phyloP scores from a whole-genome alignment of 2,797 vertebrate genomes.

The Siniperca obscura region DNA sequence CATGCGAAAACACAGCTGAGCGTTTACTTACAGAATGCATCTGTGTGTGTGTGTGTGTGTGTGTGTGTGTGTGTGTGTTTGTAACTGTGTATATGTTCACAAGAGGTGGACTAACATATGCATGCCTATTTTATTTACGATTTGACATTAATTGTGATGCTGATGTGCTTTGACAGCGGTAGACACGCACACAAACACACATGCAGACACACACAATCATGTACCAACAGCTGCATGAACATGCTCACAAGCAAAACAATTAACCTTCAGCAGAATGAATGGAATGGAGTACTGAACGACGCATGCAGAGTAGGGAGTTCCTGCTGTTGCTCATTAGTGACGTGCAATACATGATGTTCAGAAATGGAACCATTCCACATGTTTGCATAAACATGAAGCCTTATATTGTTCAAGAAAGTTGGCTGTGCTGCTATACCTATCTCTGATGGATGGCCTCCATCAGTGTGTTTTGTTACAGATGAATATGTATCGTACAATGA shows the following conservation, averaged over 20 bases:
- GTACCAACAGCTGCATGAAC: conserved; percentile 63
- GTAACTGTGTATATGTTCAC: conserved; percentile 28
- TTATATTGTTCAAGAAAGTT: conserved; percentile 36
- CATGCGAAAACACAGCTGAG: conserved; percentile 38
- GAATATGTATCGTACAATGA: conserved; percentile 5
- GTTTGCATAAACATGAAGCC: conserved; percentile 55
- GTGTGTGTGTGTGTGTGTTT: conserved; percentile 15
- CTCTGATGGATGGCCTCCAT: conserved; percentile 49
- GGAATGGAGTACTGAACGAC: conserved; percentile 27
- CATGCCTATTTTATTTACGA: conserved; percentile 53
- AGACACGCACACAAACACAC: conserved; percentile 7
- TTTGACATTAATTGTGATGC: conserved; percentile 66
- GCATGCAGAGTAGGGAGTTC: conserved; percentile 41
- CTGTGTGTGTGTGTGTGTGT: conserved; percentile 20
- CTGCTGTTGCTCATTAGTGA: conserved; percentile 67
- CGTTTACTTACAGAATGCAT: conserved; percentile 15
- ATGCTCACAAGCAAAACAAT: conserved; percentile 68
- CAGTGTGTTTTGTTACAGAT: conserved; percentile 28
- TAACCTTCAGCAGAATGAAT: conserved; percentile 72
- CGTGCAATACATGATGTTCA: conserved; percentile 25
- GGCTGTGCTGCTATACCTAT: conserved; percentile 5
- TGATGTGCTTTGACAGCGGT: conserved; percentile 54
- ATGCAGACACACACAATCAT: conserved; percentile 24
- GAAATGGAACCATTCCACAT: conserved; percentile 49
- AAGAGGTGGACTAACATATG: conserved; percentile 49